Evolutionary conservation across 2,797 vertebrate species (phyloP).

Genomic region (Anguilla obscura): DNA sequence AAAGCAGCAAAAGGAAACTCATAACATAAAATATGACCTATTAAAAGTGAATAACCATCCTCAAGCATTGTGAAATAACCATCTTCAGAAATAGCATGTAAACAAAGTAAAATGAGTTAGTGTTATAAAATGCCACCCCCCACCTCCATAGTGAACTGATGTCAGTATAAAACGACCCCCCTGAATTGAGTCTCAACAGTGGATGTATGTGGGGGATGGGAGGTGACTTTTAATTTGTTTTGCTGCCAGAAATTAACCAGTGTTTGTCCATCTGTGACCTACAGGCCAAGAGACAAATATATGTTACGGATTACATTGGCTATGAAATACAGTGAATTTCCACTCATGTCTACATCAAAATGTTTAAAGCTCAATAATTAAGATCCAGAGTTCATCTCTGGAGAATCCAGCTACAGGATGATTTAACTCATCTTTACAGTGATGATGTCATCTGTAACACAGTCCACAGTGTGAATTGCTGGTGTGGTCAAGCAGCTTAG

Average conservation of each 20-base stretch:
- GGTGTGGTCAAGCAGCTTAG: neutral
- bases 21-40: slow-evolving; percentile 63
- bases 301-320: neutral
- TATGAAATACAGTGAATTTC: neutral
- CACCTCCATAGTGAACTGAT: slow-evolving; percentile 49
- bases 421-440: slow-evolving; percentile 27
- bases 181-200: slow-evolving; percentile 36
- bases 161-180: slow-evolving; percentile 47
- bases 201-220: slow-evolving; percentile 36
- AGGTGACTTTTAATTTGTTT: slow-evolving; percentile 46
- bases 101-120: slow-evolving; percentile 57
- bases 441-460: neutral
- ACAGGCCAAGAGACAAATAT: slow-evolving; percentile 29
- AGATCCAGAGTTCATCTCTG: neutral
- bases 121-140: slow-evolving; percentile 45
- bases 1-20: slow-evolving; percentile 64
- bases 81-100: slow-evolving; percentile 59
- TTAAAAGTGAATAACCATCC: slow-evolving; percentile 50
- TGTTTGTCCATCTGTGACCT: slow-evolving; percentile 56
- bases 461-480: neutral
- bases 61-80: slow-evolving; percentile 54
- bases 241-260: slow-evolving; percentile 47
- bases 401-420: slow-evolving; percentile 3
- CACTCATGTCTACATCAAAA: slow-evolving; percentile 8
- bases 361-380: neutral